Evolutionary conservation across 1,140 invertebrate genomes (phyloP).

Genomic region (Cephus cinctus): DNA sequence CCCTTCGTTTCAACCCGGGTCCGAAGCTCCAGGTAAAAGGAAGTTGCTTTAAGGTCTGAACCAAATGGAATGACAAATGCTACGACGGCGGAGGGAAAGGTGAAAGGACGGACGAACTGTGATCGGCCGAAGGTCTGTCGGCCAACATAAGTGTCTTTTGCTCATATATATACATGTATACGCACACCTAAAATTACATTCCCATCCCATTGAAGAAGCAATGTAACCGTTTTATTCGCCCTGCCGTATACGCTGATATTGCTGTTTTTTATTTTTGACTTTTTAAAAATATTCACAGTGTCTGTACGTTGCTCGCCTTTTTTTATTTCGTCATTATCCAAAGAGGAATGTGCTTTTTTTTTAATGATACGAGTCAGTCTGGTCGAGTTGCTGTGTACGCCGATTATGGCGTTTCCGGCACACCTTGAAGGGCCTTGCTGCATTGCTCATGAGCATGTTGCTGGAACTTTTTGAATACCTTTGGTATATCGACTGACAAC

Average conservation of each 20-base stretch:
- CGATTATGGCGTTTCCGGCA: not conserved
- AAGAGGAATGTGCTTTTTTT: not conserved
- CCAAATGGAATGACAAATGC: conserved; percentile 51
- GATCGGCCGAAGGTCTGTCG: conserved; percentile 5
- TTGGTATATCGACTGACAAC: too few species aligned
- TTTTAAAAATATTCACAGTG: too few species aligned
- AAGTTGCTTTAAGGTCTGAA: conserved; percentile 36
- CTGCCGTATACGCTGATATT: too few species aligned
- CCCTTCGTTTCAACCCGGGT: conserved; percentile 29
- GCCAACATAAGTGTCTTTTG: not conserved
- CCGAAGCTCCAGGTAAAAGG: conserved; percentile 45
- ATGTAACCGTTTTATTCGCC: too few species aligned
- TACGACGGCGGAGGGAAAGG: conserved; percentile 44
- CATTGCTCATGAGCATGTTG: not conserved
- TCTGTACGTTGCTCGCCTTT: not conserved
- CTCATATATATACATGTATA: not conserved
- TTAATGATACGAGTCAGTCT: too few species aligned
- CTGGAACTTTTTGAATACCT: too few species aligned
- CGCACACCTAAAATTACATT: too few species aligned
- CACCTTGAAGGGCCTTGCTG: not conserved
- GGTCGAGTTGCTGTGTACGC: not conserved
- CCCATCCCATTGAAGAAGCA: too few species aligned
- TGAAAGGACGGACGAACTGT: conserved; percentile 43
- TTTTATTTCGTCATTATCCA: not conserved
- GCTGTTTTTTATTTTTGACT: not conserved